Percentiles rank a stretch among this genome's conserved stretches.
Conservation (phyloP, 2,113 vertebrate genomes). For the Cyphomyrus discorhynchus region DNA sequence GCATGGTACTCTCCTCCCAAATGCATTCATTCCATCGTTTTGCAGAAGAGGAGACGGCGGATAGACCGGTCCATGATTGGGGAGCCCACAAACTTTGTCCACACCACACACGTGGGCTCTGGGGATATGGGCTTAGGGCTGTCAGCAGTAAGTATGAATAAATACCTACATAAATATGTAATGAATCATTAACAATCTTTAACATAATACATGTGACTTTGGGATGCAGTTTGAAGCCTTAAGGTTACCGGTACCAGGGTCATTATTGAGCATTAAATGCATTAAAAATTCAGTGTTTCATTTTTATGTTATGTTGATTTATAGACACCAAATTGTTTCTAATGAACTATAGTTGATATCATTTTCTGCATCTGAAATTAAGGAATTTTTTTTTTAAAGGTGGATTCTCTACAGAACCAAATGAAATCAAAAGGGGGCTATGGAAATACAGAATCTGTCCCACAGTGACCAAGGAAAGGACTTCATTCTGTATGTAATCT, state of each 20-base stretch:
- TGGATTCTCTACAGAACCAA: conserved; percentile 69
- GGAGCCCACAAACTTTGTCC: conserved; percentile 84
- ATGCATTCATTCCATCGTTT: background rate
- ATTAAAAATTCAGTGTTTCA: background rate
- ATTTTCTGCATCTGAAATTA: background rate
- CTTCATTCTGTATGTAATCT: background rate
- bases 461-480: conserved; percentile 55
- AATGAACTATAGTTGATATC: background rate
- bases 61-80: conserved; percentile 86
- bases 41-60: conserved; percentile 70
- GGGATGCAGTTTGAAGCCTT: background rate
- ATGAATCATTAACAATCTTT: background rate
- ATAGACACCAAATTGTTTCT: background rate
- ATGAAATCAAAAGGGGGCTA: conserved; percentile 86
- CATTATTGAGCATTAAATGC: background rate
- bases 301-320: background rate
- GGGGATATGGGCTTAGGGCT: conserved; percentile 67
- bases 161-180: background rate
- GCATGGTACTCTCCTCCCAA: background rate
- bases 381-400: conserved; percentile 44
- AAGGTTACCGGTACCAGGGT: background rate
- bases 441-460: conserved; percentile 58
- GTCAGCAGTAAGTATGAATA: conserved; percentile 58
- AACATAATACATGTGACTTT: background rate
- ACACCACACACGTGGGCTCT: conserved; percentile 80